Base-by-base conservation (phyloP, 2,888 invertebrate species). In the Spisula subtruncata region DNA sequence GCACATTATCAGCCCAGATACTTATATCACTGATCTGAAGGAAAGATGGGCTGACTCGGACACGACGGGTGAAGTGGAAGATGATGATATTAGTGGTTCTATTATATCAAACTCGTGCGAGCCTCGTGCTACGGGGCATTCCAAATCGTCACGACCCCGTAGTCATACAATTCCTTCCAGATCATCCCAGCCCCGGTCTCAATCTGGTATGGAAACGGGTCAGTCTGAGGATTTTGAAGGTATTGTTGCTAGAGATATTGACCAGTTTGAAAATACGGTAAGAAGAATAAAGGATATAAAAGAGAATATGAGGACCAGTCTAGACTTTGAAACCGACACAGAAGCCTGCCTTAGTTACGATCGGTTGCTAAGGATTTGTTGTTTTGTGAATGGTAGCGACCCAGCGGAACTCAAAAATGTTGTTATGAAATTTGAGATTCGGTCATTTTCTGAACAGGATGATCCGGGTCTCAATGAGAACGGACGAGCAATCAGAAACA, bases 331-430 rank as follows among this genome's bases (percentile, higher is more conserved):
- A 20, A n/a, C 54, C 10, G 46, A 66, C 20, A 18, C 29, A 0
- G 35, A 75, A 35, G 41, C 32, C 0, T 83, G 66, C 51, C 56
- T 84, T 10, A 85, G 83, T 20, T 89, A 89, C 51, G 89, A 87
- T 20, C 92, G 93, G 92, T 56, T 93, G 54, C 29, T 93, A 46
- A 60, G 89, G 20, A 51, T 90, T 4, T 92, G 92, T 71, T 71
- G 89, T 18, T 32, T 60, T 46, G 32, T 92, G 16, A 83, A 89
- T 25, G 84, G 75, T 12, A 88, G 89, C 46, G 51, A 85, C n/a
- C 10, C 48, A 5, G 86, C 48, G 1, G 66, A 60, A 48, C 85
- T 93, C 2, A 32, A 85, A 51, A 46, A 84, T 2, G 88, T 89
- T 75, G 83, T 91, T n/a, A 32, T 14, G 10, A 86, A 85, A 32